phyloP scores from a whole-genome alignment of 2,888 invertebrate genomes.

The Dascillus cervinus region DNA sequence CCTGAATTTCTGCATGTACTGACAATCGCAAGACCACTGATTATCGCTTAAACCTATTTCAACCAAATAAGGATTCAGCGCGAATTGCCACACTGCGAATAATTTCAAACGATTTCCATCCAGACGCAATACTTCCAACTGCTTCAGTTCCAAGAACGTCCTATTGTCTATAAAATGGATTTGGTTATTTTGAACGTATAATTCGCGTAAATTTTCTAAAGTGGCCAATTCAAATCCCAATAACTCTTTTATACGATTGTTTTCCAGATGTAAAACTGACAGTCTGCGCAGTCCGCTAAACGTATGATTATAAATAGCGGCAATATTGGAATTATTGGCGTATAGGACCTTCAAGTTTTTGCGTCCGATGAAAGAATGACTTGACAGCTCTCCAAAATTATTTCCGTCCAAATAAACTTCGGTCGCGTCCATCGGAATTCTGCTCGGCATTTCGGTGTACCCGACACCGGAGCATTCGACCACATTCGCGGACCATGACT shows the following conservation, averaged over 20 bases:
- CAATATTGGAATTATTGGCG: conserved; percentile 82
- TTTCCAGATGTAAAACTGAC: conserved; percentile 75
- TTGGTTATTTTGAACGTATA: conserved; percentile 81
- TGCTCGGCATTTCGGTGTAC: conserved; percentile 75
- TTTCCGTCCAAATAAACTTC: conserved; percentile 92
- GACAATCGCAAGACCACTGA: conserved; percentile 88
- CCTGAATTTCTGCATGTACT: conserved; percentile 70
- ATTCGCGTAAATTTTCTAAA: conserved; percentile 72
- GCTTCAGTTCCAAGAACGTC: conserved; percentile 73
- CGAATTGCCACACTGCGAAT: conserved; percentile 82
- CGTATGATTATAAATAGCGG: conserved; percentile 78
- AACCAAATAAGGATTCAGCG: conserved; percentile 76
- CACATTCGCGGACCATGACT: conserved; percentile 87
- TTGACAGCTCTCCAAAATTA: conserved; percentile 76
- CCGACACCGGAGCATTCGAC: conserved; percentile 82
- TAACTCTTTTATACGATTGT: conserved; percentile 73
- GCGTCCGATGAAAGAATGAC: conserved; percentile 85
- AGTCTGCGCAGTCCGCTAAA: conserved; percentile 80
- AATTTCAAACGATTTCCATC: conserved; percentile 76
- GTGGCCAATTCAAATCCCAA: conserved; percentile 77
- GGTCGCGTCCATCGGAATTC: conserved; percentile 92
- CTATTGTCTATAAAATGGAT: conserved; percentile 76
- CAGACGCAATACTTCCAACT: conserved; percentile 75
- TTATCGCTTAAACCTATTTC: conserved; percentile 78
- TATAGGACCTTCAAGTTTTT: conserved; percentile 82